Percentiles rank a stretch among this genome's conserved stretches.
Evolutionary conservation across 1,140 invertebrate genomes (phyloP).

Genomic region (Aporrectodea caliginosa): DNA sequence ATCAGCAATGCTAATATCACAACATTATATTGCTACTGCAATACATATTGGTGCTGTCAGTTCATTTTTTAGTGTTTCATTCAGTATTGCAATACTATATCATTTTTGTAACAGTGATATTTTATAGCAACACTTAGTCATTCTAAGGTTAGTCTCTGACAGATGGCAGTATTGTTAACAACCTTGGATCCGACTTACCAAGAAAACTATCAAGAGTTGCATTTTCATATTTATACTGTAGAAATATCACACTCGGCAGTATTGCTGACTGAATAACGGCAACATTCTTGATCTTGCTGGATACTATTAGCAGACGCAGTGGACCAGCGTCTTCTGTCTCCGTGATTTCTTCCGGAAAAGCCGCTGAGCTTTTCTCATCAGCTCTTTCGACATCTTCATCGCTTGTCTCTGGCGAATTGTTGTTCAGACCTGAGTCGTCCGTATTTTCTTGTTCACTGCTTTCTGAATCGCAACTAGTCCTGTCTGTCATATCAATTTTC

Average conservation of each 20-base stretch:
- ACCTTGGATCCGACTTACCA: slow-evolving; percentile 33
- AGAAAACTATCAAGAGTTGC: slow-evolving; percentile 50
- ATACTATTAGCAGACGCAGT: slow-evolving; percentile 41
- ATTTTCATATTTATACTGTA: slow-evolving; percentile 55
- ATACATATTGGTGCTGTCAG: too few relatives aligned
- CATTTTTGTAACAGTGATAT: too few relatives aligned
- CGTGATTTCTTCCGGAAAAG: slow-evolving; percentile 5
- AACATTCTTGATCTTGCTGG: slow-evolving; percentile 44
- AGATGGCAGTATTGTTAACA: slow-evolving; percentile 1
- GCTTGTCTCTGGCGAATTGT: background rate
- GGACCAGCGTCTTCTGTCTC: background rate
- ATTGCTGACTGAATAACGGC: slow-evolving; percentile 41
- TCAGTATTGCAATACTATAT: too few relatives aligned
- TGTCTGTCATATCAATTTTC: too few relatives aligned
- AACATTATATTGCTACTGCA: too few relatives aligned
- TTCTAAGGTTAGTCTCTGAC: too few relatives aligned
- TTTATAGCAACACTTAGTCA: too few relatives aligned
- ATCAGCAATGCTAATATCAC: too few relatives aligned
- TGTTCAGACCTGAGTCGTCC: background rate
- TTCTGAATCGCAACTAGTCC: too few relatives aligned
- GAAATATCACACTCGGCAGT: slow-evolving; percentile 43
- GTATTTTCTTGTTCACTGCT: too few relatives aligned
- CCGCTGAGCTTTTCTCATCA: background rate
- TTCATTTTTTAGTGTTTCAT: too few relatives aligned
- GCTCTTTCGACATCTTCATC: background rate